Evolutionary conservation across 1,140 invertebrate species (phyloP).

Genomic region (Ostrea edulis): DNA sequence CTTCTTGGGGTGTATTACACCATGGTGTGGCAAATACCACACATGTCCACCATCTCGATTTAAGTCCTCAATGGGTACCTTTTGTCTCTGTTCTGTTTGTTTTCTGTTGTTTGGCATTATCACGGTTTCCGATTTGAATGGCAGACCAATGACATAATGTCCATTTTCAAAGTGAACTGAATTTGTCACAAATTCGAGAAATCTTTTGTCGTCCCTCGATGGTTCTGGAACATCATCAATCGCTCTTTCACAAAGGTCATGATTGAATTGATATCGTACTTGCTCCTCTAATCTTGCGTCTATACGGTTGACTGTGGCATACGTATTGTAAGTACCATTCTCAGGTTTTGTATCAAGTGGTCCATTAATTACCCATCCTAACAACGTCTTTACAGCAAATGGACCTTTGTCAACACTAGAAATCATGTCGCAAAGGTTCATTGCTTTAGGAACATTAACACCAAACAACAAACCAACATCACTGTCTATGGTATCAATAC

Average conservation of each 20-base stretch:
- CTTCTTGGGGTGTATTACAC: slow-evolving; percentile 55
- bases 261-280: slow-evolving; percentile 37
- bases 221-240: slow-evolving; percentile 41
- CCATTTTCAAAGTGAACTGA: too few species aligned
- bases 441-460: slow-evolving; percentile 46
- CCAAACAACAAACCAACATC: slow-evolving; percentile 51
- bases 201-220: slow-evolving; percentile 35
- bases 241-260: slow-evolving; percentile 38
- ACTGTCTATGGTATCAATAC: slow-evolving; percentile 30
- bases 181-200: too few species aligned
- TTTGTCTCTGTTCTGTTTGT: slow-evolving; percentile 39
- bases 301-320: too few species aligned
- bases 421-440: slow-evolving; percentile 42
- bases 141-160: slow-evolving; percentile 20
- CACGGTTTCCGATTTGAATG: slow-evolving; percentile 3
- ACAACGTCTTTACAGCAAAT: slow-evolving; percentile 40
- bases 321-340: background rate
- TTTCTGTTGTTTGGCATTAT: slow-evolving; percentile 39
- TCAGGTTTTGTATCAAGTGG: background rate
- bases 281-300: slow-evolving; percentile 31
- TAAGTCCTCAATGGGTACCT: too few species aligned
- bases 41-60: slow-evolving; percentile 28
- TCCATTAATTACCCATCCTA: slow-evolving; percentile 50
- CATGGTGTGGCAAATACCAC: slow-evolving; percentile 65
- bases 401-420: too few species aligned